Conservation (phyloP, 1,140 invertebrate genomes). For the Drosophila bocki region DNA sequence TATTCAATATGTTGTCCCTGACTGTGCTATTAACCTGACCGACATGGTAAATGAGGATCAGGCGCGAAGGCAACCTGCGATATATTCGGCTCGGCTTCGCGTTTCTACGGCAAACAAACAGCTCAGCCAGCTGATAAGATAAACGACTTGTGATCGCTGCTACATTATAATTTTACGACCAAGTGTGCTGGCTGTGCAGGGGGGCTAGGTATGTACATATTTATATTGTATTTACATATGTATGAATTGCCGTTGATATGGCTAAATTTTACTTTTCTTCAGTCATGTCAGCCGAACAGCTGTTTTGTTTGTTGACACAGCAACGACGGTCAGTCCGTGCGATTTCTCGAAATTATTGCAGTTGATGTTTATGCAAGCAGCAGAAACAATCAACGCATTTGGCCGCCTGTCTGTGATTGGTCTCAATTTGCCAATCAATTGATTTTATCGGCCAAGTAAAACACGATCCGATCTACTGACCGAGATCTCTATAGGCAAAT, state of each 20-base stretch:
- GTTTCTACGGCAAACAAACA: constrained; percentile 54
- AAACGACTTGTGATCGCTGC: constrained; percentile 41
- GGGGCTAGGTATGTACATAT: background rate
- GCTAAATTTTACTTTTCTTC: constrained; percentile 14
- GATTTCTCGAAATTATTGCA: constrained; percentile 17
- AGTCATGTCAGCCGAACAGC: constrained; percentile 15
- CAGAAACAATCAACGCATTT: constrained; percentile 29
- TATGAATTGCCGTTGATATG: constrained; percentile 17
- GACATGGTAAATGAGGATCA: constrained; percentile 15
- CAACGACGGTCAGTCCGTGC: background rate
- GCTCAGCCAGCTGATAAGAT: constrained; percentile 62
- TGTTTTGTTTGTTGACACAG: constrained; percentile 37
- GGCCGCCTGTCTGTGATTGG: constrained; percentile 41
- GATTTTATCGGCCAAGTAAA: constrained; percentile 25
- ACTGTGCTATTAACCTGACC: background rate
- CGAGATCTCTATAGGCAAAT: constrained; percentile 10
- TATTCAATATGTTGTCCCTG: background rate
- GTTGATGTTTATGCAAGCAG: constrained; percentile 14
- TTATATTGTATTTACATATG: background rate
- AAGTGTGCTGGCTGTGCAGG: constrained; percentile 18
- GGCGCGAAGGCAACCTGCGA: background rate
- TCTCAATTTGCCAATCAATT: constrained; percentile 53
- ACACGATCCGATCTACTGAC: background rate
- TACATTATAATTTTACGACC: constrained; percentile 29
- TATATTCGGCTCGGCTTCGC: constrained; percentile 10